Evolutionary conservation across 1,140 invertebrate genomes (phyloP), one percentile per base, ranked within the genome.

Genomic region (Andrena cerasifolii): DNA sequence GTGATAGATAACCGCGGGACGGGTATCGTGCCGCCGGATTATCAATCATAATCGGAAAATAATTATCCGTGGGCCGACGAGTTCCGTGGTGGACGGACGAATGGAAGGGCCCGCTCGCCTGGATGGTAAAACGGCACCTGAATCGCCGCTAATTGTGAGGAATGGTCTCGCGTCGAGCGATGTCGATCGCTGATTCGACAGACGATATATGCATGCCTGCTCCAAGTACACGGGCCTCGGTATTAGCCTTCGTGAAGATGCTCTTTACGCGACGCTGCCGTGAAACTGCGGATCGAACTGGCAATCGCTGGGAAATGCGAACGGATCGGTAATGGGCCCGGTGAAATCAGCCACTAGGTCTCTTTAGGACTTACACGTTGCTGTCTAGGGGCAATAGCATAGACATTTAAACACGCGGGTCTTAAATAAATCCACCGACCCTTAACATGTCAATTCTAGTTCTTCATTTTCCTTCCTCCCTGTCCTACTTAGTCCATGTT

Each of bases 11-110:
- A 59, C 62, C 54, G 24, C 2, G n/a, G 33, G 66, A 28, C 14
- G 56, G 24, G 43, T 18, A 66, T 26, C 77, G 67, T 67, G 65
- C 40, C 72, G 43, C n/a, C 21, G 61, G 76, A 82, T 81, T 82
- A 86, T 86, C 78, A 86, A 86, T 86, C 85, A 86, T 86, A 86
- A 86, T 86, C 85, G 85, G 81, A 83, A 86, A 86, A 86, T 86
- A 86, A 86, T 86, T 86, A 86, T 83, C 75, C 77, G 36, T 21
- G 71, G 10, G 56, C 79, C 49, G 74, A 54, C 72, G 80, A 58
- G 73, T 81, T 67, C 70, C 68, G 54, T 63, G 82, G 26, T 47
- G 43, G 82, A 43, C 59, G 82, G 54, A 40, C 67, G 73, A 65
- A 78, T 56, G 59, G 63, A 66, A 45, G 43, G 49, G 28, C 45